Evolutionary conservation across 2,888 invertebrate species (phyloP).

Genomic region (Urechis unicinctus): DNA sequence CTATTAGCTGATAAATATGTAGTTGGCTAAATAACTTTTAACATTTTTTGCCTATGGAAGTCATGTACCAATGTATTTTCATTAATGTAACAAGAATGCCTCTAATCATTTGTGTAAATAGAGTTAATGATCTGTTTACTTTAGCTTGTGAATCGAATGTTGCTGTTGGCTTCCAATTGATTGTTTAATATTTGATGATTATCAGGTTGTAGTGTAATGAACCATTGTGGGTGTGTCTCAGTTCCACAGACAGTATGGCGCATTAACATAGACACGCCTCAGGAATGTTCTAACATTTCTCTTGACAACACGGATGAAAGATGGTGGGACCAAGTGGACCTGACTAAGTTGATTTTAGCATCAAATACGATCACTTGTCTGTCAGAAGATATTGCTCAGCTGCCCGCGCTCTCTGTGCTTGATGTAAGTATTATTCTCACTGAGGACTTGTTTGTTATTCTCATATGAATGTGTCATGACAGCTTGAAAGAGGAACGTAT

Average conservation of each 20-base stretch:
- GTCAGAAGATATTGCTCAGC: constrained; percentile 44
- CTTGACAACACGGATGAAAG: constrained; percentile 46
- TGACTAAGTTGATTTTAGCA: constrained; percentile 65
- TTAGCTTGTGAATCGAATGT: neutral
- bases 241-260: constrained; percentile 51
- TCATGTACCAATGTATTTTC: too few species aligned
- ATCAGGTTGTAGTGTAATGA: neutral
- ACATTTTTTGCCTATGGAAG: too few species aligned
- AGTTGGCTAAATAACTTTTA: too few species aligned
- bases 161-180: neutral
- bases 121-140: too few species aligned
- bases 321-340: constrained; percentile 71
- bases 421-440: constrained; percentile 43
- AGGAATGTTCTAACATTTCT: constrained; percentile 46
- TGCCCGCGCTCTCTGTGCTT: constrained; percentile 47
- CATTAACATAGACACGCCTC: constrained; percentile 50
- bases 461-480: neutral
- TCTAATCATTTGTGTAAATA: too few species aligned
- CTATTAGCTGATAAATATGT: too few species aligned
- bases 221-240: constrained; percentile 16
- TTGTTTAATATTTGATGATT: too few species aligned
- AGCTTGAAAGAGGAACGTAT: neutral
- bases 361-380: constrained; percentile 46
- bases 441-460: too few species aligned
- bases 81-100: too few species aligned